Percentiles rank a stretch among this genome's conserved stretches.
Evolutionary conservation across 2,797 vertebrate species (phyloP).

Genomic region (Allenopithecus nigroviridis): DNA sequence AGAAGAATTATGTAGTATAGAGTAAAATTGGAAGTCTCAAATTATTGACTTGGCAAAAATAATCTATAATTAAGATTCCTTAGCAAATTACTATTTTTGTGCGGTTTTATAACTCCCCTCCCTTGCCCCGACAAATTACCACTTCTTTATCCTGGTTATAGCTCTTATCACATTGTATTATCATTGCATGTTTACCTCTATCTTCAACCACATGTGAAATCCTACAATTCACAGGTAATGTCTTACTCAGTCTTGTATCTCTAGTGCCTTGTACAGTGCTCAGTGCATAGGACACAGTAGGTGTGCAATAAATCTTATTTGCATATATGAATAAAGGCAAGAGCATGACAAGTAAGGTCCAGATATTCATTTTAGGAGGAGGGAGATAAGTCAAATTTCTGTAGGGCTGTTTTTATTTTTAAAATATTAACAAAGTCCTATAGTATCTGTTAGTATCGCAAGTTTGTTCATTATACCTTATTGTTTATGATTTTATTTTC

Average conservation of each 20-base stretch:
- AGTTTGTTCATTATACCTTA: background rate
- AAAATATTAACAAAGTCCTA: background rate
- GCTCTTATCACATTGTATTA: background rate
- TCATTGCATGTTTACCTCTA: background rate
- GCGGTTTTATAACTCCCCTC: background rate
- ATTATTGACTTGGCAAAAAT: slow-evolving; percentile 10
- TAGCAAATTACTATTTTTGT: slow-evolving; percentile 3
- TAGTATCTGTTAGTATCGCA: background rate
- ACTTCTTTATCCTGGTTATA: background rate
- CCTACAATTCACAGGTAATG: background rate
- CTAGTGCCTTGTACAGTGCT: background rate
- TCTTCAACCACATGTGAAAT: background rate
- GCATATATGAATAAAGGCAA: background rate
- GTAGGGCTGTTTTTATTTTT: background rate
- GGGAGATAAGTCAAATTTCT: background rate
- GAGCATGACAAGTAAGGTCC: background rate
- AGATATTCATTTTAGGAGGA: background rate
- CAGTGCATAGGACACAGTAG: background rate
- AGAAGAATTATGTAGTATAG: background rate
- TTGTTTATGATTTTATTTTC: background rate
- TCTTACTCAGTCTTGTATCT: background rate
- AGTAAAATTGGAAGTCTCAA: slow-evolving; percentile 13
- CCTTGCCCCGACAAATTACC: background rate
- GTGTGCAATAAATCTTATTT: background rate
- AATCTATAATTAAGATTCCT: background rate